Evolutionary conservation across 2,113 vertebrate species (phyloP).

Genomic region (Capreolus pygargus): DNA sequence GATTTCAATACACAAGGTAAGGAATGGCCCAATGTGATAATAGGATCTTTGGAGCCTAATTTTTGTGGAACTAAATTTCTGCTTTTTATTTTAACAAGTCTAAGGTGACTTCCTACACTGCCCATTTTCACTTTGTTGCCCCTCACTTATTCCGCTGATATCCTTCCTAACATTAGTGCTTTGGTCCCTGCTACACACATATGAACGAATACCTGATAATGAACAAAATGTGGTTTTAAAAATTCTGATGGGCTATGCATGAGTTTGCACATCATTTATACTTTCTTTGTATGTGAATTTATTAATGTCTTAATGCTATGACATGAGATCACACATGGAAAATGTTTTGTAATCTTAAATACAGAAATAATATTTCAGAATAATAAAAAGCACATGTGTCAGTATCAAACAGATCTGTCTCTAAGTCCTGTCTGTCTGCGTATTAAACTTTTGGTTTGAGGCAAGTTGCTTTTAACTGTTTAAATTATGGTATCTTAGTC

Average conservation of each 20-base stretch:
- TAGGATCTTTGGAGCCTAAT: background rate
- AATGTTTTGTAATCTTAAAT: background rate
- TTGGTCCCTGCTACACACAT: background rate
- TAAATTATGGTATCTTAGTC: background rate
- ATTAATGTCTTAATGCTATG: background rate
- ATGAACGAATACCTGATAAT: background rate
- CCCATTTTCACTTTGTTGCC: background rate
- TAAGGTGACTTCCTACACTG: background rate
- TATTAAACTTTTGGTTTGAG: background rate
- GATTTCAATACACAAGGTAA: background rate
- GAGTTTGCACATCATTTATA: background rate
- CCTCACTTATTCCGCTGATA: background rate
- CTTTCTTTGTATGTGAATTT: background rate
- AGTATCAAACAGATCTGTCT: background rate
- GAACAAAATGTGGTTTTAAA: background rate
- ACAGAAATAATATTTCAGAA: background rate
- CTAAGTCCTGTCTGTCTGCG: background rate
- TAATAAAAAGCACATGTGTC: background rate
- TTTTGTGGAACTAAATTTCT: background rate
- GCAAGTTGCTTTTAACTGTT: constrained; percentile 19
- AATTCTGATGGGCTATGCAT: background rate
- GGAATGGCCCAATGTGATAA: background rate
- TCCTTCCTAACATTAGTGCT: background rate
- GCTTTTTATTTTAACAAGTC: background rate
- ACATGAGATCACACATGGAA: background rate